Evolutionary conservation across 2,113 vertebrate genomes (phyloP).

Genomic region (Dasyornis broadbenti): DNA sequence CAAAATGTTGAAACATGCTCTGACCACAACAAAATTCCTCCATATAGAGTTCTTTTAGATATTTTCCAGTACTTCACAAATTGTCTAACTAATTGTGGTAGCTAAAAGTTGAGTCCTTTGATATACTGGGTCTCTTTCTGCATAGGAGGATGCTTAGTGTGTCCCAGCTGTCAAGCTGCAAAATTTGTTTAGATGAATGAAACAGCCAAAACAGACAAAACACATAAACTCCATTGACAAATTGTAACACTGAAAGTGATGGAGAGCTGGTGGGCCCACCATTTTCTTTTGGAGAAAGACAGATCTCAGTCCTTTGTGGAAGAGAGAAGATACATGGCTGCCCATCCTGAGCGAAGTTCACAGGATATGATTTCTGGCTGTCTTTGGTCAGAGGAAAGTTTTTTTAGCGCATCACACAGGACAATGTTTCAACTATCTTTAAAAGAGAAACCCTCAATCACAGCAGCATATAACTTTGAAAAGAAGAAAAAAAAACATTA

Average conservation of each 20-base stretch:
- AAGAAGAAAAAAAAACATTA: neutral
- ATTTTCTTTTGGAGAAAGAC: neutral
- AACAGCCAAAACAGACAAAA: neutral
- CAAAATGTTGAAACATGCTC: neutral
- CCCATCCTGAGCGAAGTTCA: neutral
- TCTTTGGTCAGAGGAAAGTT: neutral
- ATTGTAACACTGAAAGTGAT: neutral
- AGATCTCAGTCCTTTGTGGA: neutral
- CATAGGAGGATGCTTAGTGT: neutral
- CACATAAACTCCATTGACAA: neutral
- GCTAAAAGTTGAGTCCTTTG: neutral
- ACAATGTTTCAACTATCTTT: neutral
- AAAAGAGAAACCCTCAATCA: neutral
- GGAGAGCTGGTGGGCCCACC: neutral
- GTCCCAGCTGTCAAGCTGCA: neutral
- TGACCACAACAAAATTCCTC: rapidly evolving
- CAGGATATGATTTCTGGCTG: neutral
- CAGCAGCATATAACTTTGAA: neutral
- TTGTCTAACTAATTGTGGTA: neutral
- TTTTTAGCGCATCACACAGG: neutral
- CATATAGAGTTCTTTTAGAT: neutral
- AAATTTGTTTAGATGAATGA: neutral
- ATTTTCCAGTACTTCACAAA: neutral
- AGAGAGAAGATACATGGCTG: neutral
- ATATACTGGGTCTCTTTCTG: neutral